Percentiles rank a stretch among this genome's conserved stretches.
Conservation (phyloP, 2,888 invertebrate genomes). For the Xanthorhoe designata region DNA sequence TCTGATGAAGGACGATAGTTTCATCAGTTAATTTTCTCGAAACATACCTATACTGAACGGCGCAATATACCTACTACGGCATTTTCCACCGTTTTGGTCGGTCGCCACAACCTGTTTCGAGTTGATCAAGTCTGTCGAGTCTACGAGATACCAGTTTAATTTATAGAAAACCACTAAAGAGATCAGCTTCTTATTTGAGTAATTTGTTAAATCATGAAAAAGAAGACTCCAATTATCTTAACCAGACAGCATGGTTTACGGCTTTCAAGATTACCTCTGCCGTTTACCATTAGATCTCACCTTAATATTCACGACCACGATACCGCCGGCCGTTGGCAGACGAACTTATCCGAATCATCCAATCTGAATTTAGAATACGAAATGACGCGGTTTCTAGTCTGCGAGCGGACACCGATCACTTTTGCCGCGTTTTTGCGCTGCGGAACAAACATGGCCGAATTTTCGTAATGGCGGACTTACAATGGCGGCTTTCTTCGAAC, state of each 20-base stretch:
- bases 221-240: not conserved
- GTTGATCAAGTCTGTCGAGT: slow-evolving; percentile 3
- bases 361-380: slow-evolving; percentile 57
- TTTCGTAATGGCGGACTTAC: slow-evolving; percentile 72
- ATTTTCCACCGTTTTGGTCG: slow-evolving; percentile 9
- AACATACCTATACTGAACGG: not conserved
- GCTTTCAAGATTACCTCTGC: slow-evolving; percentile 33
- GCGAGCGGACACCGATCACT: slow-evolving; percentile 58
- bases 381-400: slow-evolving; percentile 50
- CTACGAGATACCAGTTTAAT: slow-evolving; percentile 4
- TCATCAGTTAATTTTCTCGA: not conserved
- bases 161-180: slow-evolving; percentile 5
- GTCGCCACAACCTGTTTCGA: slow-evolving; percentile 4
- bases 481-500: slow-evolving; percentile 70
- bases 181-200: not conserved
- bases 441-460: slow-evolving; percentile 80
- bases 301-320: slow-evolving; percentile 44
- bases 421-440: slow-evolving; percentile 71
- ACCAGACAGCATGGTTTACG: not conserved
- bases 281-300: slow-evolving; percentile 48
- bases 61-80: not conserved
- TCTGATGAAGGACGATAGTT: not conserved
- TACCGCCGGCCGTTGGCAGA: slow-evolving; percentile 43
- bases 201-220: slow-evolving; percentile 1
- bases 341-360: slow-evolving; percentile 52